phyloP scores from a whole-genome alignment of 1,140 invertebrate species.

The Ptiloglossa arizonensis region DNA sequence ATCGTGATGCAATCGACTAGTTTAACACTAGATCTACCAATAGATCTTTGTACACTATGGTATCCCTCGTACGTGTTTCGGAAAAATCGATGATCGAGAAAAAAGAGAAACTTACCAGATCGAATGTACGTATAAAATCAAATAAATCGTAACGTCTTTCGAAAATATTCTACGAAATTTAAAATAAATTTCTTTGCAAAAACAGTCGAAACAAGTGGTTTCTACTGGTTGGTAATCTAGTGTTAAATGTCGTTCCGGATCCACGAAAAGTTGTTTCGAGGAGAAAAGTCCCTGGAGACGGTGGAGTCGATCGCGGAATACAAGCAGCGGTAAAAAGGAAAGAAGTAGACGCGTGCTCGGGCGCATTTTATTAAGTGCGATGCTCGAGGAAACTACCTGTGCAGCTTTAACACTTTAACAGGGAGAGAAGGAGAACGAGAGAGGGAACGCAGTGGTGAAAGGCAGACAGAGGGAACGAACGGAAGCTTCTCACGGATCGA shows the following conservation, averaged over 20 bases:
- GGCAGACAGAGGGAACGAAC: conserved; percentile 27
- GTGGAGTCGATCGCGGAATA: neutral
- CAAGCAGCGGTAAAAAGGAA: neutral
- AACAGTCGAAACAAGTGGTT: too few relatives aligned
- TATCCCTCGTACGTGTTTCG: too few relatives aligned
- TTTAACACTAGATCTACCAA: too few relatives aligned
- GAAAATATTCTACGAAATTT: too few relatives aligned
- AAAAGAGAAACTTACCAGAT: too few relatives aligned
- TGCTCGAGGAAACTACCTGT: conserved; percentile 52
- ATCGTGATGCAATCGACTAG: neutral
- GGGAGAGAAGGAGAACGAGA: neutral
- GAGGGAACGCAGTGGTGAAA: conserved; percentile 2
- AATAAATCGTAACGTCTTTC: too few relatives aligned
- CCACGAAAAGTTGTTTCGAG: neutral
- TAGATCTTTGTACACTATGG: too few relatives aligned
- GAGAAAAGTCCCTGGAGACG: neutral
- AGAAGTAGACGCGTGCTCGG: neutral
- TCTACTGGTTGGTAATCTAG: too few relatives aligned
- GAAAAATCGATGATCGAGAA: too few relatives aligned
- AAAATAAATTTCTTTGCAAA: too few relatives aligned
- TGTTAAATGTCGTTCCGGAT: neutral
- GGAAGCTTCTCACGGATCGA: conserved; percentile 59
- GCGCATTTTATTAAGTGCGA: conserved; percentile 59
- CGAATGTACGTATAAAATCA: too few relatives aligned
- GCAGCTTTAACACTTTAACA: conserved; percentile 35